phyloP scores from a whole-genome alignment of 2,888 invertebrate genomes.

The Neoaliturus tenellus region DNA sequence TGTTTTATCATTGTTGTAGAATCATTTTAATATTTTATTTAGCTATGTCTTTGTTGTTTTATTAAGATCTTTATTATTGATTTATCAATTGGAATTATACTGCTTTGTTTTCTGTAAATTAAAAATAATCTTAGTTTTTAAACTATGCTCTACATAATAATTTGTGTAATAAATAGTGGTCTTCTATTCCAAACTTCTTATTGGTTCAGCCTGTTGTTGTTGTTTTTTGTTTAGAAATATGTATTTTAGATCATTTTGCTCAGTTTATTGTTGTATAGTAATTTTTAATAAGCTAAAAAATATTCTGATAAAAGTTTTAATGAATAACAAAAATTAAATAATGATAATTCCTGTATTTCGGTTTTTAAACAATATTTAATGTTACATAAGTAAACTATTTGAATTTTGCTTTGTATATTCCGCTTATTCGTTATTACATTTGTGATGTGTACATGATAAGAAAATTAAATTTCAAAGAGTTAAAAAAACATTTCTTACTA shows the following conservation, averaged over 20 bases:
- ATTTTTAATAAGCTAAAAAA: not conserved
- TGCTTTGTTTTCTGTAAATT: not conserved
- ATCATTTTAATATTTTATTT: constrained; percentile 49
- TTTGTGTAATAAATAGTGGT: not conserved
- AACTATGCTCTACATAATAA: not conserved
- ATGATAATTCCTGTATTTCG: not conserved
- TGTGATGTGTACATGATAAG: not conserved
- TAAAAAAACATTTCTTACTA: too few species aligned
- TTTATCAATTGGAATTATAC: not conserved
- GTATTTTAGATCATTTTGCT: not conserved
- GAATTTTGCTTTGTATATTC: constrained; percentile 17
- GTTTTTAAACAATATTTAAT: not conserved
- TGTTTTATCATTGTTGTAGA: constrained; percentile 38
- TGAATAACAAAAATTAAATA: not conserved
- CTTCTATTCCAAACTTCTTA: not conserved
- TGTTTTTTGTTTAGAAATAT: not conserved
- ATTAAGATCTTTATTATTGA: constrained; percentile 4
- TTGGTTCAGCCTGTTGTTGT: not conserved
- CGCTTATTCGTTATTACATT: not conserved
- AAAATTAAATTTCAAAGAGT: not conserved
- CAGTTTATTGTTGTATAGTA: not conserved
- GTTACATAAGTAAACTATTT: not conserved
- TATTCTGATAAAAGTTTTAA: constrained; percentile 10
- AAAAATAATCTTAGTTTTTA: not conserved
- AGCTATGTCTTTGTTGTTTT: constrained; percentile 25